phyloP scores from a whole-genome alignment of 2,797 vertebrate genomes.

The Pseudomugil gertrudae region DNA sequence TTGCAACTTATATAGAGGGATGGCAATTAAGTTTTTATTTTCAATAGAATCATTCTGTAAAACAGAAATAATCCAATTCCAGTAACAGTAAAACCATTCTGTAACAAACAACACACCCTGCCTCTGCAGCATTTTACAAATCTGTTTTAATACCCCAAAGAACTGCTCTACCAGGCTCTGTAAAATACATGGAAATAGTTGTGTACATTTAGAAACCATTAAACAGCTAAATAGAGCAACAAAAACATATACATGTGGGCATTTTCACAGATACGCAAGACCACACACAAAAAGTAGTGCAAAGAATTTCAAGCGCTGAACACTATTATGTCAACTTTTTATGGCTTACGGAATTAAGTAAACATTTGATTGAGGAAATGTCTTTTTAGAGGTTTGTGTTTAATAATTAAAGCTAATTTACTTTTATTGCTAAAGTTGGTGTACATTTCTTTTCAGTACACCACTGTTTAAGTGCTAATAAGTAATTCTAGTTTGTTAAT shows the following conservation, averaged over 20 bases:
- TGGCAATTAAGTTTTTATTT: background rate
- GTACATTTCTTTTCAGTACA: background rate
- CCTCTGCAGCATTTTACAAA: constrained; percentile 50
- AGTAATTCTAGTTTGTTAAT: background rate
- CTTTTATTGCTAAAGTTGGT: background rate
- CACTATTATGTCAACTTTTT: background rate
- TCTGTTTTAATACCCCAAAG: constrained; percentile 66
- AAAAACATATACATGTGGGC: constrained; percentile 34
- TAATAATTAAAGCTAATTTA: background rate
- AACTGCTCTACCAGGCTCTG: constrained; percentile 62
- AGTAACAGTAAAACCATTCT: constrained; percentile 55
- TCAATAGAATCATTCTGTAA: constrained; percentile 26
- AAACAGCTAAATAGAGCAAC: constrained; percentile 52
- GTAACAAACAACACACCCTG: constrained; percentile 46
- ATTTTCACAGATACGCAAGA: constrained; percentile 21
- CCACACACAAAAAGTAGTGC: constrained; percentile 29
- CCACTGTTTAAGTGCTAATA: background rate
- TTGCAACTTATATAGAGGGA: background rate
- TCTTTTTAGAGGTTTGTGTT: background rate
- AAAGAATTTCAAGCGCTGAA: constrained; percentile 16
- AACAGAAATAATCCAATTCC: constrained; percentile 38
- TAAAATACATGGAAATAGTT: constrained; percentile 77
- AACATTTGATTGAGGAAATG: background rate
- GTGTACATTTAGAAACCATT: constrained; percentile 72
- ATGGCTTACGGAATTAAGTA: constrained; percentile 1